Evolutionary conservation across 2,888 invertebrate species (phyloP), one percentile per base, ranked within the genome.

Genomic region (Ptilodon capucinus): DNA sequence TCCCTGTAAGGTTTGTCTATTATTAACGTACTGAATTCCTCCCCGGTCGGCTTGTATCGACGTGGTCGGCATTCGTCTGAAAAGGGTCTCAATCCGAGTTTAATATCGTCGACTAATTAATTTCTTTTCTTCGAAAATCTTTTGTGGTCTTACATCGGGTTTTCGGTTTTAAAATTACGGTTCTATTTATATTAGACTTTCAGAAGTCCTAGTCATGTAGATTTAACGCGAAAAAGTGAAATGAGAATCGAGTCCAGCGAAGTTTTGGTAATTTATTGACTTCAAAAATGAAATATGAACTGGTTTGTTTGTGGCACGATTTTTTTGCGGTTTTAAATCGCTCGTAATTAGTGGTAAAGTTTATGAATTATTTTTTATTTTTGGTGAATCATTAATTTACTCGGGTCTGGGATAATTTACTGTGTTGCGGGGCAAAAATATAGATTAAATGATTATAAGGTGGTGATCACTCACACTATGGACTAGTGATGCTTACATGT

Each of bases 41-140:
- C 43, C 28, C 41, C 48, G 40, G 60, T 45, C 44, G 46, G 9
- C 40, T 25, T 25, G 60, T 55, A 62, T 62, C 50, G 57, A 48
- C 49, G 48, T 42, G 53, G 44, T 38, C 39, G 58, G 52, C 47
- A 62, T 62, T 62, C 49, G 57, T 57, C 52, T 51, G 53, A 53
- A 65, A 64, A 65, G 61, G 64, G 51, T 56, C 62, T 60, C 41
- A 57, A 67, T 62, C 60, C 54, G 51, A 54, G 60, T 52, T 62
- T 62, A 64, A 64, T 62, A 57, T 57, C 53, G 51, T 55, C 57
- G 54, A 51, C 58, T 68, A 67, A 71, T 71, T 64, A 69, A 62
- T 69, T 71, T 67, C 54, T 61, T 57, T 67, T 64, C 59, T 60
- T 54, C 21, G 41, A 41, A 50, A 54, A 57, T 51, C 62, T 56